Conservation (phyloP, 2,797 vertebrate genomes). For the Gambelia wislizenii region DNA sequence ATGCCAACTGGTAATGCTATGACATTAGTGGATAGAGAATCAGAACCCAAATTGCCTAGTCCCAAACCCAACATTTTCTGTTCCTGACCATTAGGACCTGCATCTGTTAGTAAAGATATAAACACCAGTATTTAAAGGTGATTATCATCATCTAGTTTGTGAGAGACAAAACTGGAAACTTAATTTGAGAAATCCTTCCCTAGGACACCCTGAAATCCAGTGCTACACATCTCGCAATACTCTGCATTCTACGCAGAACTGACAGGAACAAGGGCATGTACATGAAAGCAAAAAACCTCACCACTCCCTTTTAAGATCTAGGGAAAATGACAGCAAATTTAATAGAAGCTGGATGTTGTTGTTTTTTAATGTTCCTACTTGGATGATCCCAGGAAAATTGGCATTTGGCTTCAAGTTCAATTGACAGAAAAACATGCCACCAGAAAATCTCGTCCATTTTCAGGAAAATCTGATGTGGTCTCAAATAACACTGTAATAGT, state of each 20-base stretch:
- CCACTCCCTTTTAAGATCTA: neutral
- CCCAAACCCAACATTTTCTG: neutral
- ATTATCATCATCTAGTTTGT: neutral
- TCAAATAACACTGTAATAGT: too few species aligned
- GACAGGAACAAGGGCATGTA: neutral
- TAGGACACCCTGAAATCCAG: neutral
- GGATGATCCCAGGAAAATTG: neutral
- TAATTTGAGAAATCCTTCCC: neutral
- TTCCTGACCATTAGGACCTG: too few species aligned
- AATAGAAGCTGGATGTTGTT: conserved; percentile 25
- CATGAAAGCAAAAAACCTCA: neutral
- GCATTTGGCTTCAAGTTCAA: neutral
- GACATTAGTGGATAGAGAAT: neutral
- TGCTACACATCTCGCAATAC: neutral
- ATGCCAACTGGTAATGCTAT: fast-evolving
- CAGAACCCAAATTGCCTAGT: neutral
- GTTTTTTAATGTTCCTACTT: conserved; percentile 14
- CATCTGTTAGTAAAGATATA: neutral
- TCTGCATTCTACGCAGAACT: conserved; percentile 3
- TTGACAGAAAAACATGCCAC: neutral
- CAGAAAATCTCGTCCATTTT: neutral
- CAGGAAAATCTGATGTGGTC: neutral
- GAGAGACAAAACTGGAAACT: neutral
- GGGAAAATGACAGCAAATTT: conserved; percentile 24
- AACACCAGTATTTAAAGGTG: neutral